A percentile compares a stretch with the other conserved stretches of the same genome.
phyloP scores from a whole-genome alignment of 2,888 invertebrate genomes.

The Pyralis farinalis region DNA sequence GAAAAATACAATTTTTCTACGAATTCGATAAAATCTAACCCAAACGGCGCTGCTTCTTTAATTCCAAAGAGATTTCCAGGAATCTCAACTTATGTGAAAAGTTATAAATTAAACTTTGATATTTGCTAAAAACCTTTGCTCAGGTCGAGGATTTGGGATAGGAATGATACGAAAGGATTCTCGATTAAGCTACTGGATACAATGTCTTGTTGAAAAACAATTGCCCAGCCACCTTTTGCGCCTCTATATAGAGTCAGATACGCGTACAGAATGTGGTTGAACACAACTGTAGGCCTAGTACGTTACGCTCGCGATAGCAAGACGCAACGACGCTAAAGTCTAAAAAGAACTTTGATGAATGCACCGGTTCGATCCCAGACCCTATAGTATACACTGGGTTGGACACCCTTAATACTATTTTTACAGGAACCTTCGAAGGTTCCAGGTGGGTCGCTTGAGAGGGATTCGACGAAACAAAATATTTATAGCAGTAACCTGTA shows the following conservation, averaged over 20 bases:
- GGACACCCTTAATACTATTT: constrained; percentile 66
- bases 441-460: constrained; percentile 57
- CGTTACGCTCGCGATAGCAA: constrained; percentile 40
- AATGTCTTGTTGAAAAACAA: constrained; percentile 80
- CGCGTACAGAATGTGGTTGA: constrained; percentile 67
- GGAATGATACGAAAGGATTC: constrained; percentile 4
- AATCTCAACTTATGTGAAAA: too few relatives aligned
- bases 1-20: too few relatives aligned
- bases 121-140: constrained; percentile 8
- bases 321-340: constrained; percentile 42
- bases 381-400: constrained; percentile 66
- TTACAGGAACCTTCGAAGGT: constrained; percentile 57
- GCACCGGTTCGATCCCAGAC: constrained; percentile 61
- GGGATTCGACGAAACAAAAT: constrained; percentile 34
- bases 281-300: constrained; percentile 58
- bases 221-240: constrained; percentile 65
- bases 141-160: constrained; percentile 11
- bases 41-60: too few relatives aligned
- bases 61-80: too few relatives aligned
- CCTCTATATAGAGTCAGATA: constrained; percentile 55
- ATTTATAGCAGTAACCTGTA: constrained; percentile 50
- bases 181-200: constrained; percentile 53
- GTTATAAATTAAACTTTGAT: neutral
- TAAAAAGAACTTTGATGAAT: constrained; percentile 29
- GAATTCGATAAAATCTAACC: too few relatives aligned